Base-by-base conservation (phyloP, 2,888 invertebrate genomes). In the Portevinia maculata region DNA sequence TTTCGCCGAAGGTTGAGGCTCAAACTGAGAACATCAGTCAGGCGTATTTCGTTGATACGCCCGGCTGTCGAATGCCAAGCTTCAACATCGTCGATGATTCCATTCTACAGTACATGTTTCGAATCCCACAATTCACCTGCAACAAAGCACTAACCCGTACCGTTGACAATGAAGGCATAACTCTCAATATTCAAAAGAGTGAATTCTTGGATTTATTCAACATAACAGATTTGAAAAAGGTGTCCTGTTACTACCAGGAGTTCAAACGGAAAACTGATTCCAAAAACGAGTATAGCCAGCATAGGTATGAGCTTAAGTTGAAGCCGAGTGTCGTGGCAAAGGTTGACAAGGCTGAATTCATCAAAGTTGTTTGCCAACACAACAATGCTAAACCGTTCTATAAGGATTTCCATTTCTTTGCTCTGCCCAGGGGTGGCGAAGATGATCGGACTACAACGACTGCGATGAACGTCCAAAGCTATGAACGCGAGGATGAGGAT, bases 311-410 rank as follows among this genome's bases (percentile, higher is more conserved):
- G n/a, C 59, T 85, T 13, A 81, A 85, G 17, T 46, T 85, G 17
- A 75, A 93, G 30, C 86, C 88, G 4, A 91, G 92, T 73, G 50
- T 55, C 34, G 62, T 78, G 44, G 57, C 67, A 1, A 83, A 46
- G 30, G 52, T 83, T 1, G 46, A 70, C 2, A 76, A 86, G 21
- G 57, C 86, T 17, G 96, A 96, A 89, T 96, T 95, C 87, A 92
- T 96, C 8, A 92, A 92, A 89, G 93, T 96, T 2, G 91, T 91
- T 19, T 96, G 96, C 88, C 90, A 88, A 13, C 90, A 91, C 75
- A 67, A 78, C 2, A 86, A 91, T 67, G 90, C 90, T 1, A 87
- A 88, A 28, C 90, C 89, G 57, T 90, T 95, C 53, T 95, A 95
- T 87, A 92, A 92, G 85, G 95, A 96, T 86, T 95, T 93, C 86